Evolutionary conservation across 2,113 vertebrate genomes (phyloP).

Genomic region (Alectura lathami): DNA sequence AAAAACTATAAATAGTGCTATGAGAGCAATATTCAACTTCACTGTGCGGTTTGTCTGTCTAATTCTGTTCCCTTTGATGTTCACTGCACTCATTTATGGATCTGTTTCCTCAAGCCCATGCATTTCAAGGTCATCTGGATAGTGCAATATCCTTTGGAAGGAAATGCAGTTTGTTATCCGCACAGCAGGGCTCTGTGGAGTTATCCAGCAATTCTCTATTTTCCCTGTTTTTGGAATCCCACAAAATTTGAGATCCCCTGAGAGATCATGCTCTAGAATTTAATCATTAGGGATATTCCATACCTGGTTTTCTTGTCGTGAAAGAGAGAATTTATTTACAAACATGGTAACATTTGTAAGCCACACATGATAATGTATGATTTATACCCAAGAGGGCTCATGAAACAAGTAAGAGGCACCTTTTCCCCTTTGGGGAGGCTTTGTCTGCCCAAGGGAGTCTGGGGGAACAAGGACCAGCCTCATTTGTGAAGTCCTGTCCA

Average conservation of each 20-base stretch:
- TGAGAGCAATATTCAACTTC: background rate
- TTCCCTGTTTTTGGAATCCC: background rate
- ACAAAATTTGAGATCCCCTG: background rate
- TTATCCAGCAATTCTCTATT: background rate
- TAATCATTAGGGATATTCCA: background rate
- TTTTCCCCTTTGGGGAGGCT: background rate
- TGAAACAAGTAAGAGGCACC: background rate
- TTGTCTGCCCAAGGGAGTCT: background rate
- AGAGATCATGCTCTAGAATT: background rate
- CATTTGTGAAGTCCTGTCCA: background rate
- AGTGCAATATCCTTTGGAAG: background rate
- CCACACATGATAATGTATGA: accelerated
- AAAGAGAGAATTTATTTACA: background rate
- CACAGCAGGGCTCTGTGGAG: background rate
- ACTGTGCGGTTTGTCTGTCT: background rate
- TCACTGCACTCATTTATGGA: background rate
- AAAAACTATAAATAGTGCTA: background rate
- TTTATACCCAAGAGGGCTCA: background rate
- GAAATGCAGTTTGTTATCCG: background rate
- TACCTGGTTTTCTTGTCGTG: background rate
- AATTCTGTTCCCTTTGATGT: conserved; percentile 4
- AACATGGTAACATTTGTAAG: background rate
- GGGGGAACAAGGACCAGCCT: background rate
- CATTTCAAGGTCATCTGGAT: background rate
- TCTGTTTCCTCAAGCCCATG: background rate